Base-by-base conservation (phyloP, 2,888 invertebrate species). In the Peribatodes rhomboidaria region DNA sequence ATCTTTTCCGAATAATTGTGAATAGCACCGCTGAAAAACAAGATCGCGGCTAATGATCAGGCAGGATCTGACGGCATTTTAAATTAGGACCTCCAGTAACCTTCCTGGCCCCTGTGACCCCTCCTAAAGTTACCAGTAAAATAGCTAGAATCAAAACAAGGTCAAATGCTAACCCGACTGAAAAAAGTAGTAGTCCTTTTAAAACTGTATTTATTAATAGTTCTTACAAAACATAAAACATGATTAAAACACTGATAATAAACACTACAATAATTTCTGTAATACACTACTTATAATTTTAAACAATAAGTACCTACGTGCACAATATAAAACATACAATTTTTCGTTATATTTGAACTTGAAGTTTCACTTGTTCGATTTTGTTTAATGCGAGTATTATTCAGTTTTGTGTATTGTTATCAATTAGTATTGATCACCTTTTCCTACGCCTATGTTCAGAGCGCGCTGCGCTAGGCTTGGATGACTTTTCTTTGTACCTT, bases 371-470 rank as follows among this genome's bases (percentile, higher is more conserved):
- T 55, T 33, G 35, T 39, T 52, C 18, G 47, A 61, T 62, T 62
- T 62, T 35, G 13, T n/a, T 33, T 1, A 14, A 47, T 18, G n/a
- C 27, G 16, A 46, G 22, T 61, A 27, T 65, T 59, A 47, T 47
- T 54, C 13, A 61, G 53, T 69, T 61, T 67, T 62, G 18, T 42
- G 41, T 14, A 14, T 39, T 13, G n/a, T n/a, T n/a, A n/a, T n/a
- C n/a, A 16, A 14, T 18, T 33, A 61, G 53, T 11, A 4, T 10
- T 35, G 42, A 55, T 88, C 77, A 92, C 74, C 92, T 85, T 75
- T 92, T 92, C 65, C 89, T 83, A 69, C 86, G 92, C 56, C 88
- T 82, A 68, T 92, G 91, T 67, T 92, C 92, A 11, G 92, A 92
- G 2, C 87, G 87, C 18, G 90, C 88, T 1, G 77, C 89, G 60